phyloP scores from a whole-genome alignment of 2,888 invertebrate genomes.

The Cyclophora albipunctata region DNA sequence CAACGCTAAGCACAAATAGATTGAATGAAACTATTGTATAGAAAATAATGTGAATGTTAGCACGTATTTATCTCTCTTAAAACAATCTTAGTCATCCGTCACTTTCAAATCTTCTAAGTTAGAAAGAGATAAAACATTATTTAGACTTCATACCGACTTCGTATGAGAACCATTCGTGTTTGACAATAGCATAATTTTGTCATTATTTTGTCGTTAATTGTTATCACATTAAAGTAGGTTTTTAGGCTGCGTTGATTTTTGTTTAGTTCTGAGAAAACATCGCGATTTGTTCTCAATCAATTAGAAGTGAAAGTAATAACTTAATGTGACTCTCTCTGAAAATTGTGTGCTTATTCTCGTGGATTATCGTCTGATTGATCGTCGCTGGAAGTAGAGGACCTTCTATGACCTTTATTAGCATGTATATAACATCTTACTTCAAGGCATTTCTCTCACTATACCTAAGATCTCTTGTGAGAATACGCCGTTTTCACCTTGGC shows the following conservation, averaged over 20 bases:
- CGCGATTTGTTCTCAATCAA: slow-evolving; percentile 7
- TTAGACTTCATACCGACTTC: slow-evolving; percentile 5
- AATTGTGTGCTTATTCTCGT: too few relatives aligned
- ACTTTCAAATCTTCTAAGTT: slow-evolving; percentile 28
- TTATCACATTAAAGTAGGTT: slow-evolving; percentile 29
- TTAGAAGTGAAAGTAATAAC: background rate
- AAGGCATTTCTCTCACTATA: too few relatives aligned
- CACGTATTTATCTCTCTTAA: slow-evolving; percentile 10
- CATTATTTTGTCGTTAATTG: slow-evolving; percentile 30
- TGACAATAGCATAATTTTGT: slow-evolving; percentile 35
- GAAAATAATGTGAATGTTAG: too few relatives aligned
- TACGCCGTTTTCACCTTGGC: too few relatives aligned
- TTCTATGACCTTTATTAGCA: too few relatives aligned
- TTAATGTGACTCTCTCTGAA: too few relatives aligned
- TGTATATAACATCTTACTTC: too few relatives aligned
- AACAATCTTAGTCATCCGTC: slow-evolving; percentile 16
- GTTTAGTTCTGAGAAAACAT: slow-evolving; percentile 1
- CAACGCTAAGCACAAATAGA: too few relatives aligned
- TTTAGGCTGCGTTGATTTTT: slow-evolving; percentile 25
- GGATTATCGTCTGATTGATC: too few relatives aligned
- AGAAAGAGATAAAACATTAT: slow-evolving; percentile 29
- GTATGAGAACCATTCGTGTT: slow-evolving; percentile 32
- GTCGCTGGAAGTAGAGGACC: too few relatives aligned
- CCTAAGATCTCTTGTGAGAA: too few relatives aligned
- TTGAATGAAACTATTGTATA: too few relatives aligned